phyloP scores from a whole-genome alignment of 2,797 vertebrate species.

The Rhinogobio ventralis region DNA sequence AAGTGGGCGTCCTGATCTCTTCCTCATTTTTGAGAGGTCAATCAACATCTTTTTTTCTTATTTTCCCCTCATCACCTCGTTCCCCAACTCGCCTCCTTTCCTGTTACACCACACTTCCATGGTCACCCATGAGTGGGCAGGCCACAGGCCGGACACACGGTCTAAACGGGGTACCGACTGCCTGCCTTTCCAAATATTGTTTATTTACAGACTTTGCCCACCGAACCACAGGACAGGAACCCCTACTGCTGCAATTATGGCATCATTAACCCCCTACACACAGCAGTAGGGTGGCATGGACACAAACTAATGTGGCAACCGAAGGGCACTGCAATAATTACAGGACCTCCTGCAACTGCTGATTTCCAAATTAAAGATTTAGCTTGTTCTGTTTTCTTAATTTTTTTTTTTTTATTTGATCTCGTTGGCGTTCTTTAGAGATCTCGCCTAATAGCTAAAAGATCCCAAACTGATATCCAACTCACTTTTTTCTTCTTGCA shows the following conservation, averaged over 20 bases:
- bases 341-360: conserved; percentile 50
- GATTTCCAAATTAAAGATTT: conserved; percentile 42
- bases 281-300: conserved; percentile 47
- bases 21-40: conserved; percentile 28
- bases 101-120: conserved; percentile 58
- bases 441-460: conserved; percentile 41
- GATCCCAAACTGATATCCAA: conserved; percentile 8
- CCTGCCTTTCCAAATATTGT: conserved; percentile 70
- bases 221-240: conserved; percentile 78
- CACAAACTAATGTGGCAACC: conserved; percentile 42
- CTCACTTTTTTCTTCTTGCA: not conserved
- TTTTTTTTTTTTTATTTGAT: conserved; percentile 12
- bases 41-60: conserved; percentile 45
- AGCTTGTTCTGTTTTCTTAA: conserved; percentile 31
- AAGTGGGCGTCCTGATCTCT: conserved; percentile 55
- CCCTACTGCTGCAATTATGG: conserved; percentile 60
- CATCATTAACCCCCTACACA: conserved; percentile 62
- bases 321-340: conserved; percentile 46
- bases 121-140: conserved; percentile 72
- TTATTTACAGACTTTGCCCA: conserved; percentile 74
- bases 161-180: conserved; percentile 68
- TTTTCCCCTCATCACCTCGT: conserved; percentile 44
- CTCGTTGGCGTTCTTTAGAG: conserved; percentile 20
- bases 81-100: conserved; percentile 52
- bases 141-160: conserved; percentile 50